Evolutionary conservation across 30 jellyfish, hydroid and myxozoan genomes (phyloP).

Genomic region (Turritopsis dohrnii): DNA sequence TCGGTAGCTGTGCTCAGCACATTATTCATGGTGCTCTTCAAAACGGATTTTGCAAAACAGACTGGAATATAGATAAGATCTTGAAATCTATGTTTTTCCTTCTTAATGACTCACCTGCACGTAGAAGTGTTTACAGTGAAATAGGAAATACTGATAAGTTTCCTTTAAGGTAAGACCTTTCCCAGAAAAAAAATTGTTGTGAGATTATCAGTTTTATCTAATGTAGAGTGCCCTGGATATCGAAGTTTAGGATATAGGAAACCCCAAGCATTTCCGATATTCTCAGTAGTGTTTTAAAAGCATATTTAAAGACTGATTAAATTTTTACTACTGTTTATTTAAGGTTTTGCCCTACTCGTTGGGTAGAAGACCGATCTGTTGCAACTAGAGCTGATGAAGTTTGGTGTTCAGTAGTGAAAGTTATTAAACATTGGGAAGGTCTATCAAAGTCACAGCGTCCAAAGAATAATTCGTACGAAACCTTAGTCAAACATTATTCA

Average conservation of each 20-base stretch:
- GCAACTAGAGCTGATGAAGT: not conserved
- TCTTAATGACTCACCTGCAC: slow-evolving; percentile 10
- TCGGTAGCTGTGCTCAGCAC: not conserved
- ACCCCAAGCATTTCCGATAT: no score
- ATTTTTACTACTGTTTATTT: not conserved
- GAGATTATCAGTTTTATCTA: no score
- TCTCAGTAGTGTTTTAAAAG: no score
- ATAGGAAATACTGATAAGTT: not conserved
- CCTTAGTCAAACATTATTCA: not conserved
- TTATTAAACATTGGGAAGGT: not conserved
- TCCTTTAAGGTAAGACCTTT: not conserved
- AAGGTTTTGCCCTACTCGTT: not conserved
- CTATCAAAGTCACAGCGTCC: not conserved
- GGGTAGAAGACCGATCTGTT: not conserved
- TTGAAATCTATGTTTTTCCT: not conserved
- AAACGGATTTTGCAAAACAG: not conserved
- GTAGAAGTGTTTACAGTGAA: not conserved
- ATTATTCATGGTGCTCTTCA: slow-evolving; percentile 15
- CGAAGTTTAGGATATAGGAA: no score
- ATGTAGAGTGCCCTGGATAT: no score
- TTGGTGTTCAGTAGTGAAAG: not conserved
- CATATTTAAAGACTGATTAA: no score
- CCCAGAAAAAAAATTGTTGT: no score
- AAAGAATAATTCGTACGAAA: not conserved
- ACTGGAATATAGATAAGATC: not conserved